Evolutionary conservation across 2,888 invertebrate genomes (phyloP), one percentile per base, ranked within the genome.

Genomic region (Oscheius sp.): DNA sequence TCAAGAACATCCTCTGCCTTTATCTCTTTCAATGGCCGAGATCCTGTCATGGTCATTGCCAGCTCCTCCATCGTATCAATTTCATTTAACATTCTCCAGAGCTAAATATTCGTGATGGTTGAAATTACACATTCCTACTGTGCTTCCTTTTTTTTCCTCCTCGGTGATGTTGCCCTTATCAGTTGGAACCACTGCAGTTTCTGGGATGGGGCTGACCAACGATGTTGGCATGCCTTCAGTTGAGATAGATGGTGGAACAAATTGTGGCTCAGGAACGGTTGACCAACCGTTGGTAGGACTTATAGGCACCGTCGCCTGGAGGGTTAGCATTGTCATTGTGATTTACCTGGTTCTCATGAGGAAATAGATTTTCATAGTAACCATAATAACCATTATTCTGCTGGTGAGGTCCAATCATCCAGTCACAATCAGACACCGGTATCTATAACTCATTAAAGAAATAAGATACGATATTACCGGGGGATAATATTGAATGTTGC

Each of bases 131-230:
- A 33, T n/a, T 38, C 14, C 36, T 44, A 64, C 64, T 20, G 30
- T 33, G 64, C 51, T 54, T 26, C 44, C 24, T 32, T 26, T 64
- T 51, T 51, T 54, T 22, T 64, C 64, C 22, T 64, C 64, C 2
- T 36, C 50, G 2, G 47, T 47, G 47, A 24, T 17, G 20, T 14
- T 38, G 41, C 20, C 32, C 47, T 62, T 62, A 44, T 59, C 59
- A 45, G 59, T 14, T 33, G 26, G 33, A 3, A n/a, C n/a, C n/a
- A 38, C 38, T 38, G 38, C 12, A 14, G 12, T 38, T 12, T 38
- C 14, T 24, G 26, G 24, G 14, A 14, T 50, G 30, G 50, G 24
- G 50, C 32, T 30, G 4, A n/a, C 30, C 22, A n/a, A n/a, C 6
- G 56, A 26, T n/a, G 24, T 20, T 44, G 41, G 41, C 20, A 41